These are phyloP conservation scores for Didymodactylos carnosus DNA, from an alignment of 2,888 invertebrate genomes.

Conservation along the genomic window DNA sequence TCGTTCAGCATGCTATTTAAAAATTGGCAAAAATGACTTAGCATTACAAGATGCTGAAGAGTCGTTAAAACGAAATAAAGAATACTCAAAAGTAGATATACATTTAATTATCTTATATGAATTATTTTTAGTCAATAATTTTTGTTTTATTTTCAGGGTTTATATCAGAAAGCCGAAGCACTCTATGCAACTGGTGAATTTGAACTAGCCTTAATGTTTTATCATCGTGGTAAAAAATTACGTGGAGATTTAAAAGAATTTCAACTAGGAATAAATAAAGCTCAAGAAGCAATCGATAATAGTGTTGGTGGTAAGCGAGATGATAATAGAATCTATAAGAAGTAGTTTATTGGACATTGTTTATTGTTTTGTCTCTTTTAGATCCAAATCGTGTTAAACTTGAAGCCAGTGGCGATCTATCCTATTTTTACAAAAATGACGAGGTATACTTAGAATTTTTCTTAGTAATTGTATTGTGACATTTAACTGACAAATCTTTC, in stretches of 20 bases:
- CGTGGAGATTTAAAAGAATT: constrained; percentile 57
- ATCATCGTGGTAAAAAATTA: constrained; percentile 61
- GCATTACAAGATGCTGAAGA: constrained; percentile 65
- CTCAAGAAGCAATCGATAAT: constrained; percentile 77
- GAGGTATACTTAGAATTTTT: constrained; percentile 21
- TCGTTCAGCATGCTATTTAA: constrained; percentile 65
- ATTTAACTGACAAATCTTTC: too few species aligned
- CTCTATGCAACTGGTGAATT: constrained; percentile 75
- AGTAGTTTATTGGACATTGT: not conserved
- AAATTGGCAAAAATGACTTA: constrained; percentile 60
- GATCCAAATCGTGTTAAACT: constrained; percentile 27
- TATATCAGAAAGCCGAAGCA: constrained; percentile 75
- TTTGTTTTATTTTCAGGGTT: constrained; percentile 35
- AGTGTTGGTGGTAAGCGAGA: constrained; percentile 46
- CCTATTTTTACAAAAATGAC: constrained; percentile 28
- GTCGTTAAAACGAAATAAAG: constrained; percentile 42
- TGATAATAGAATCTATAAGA: too few species aligned
- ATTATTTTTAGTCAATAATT: not conserved
- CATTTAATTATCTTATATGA: not conserved
- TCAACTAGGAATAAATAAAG: constrained; percentile 65
- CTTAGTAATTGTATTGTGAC: not conserved
- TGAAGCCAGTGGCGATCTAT: constrained; percentile 25
- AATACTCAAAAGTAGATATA: constrained; percentile 27
- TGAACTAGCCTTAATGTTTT: constrained; percentile 73
- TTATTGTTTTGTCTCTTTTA: constrained; percentile 7